Evolutionary conservation across 2,888 invertebrate genomes (phyloP).

Genomic region (Lumbricus terrestris): DNA sequence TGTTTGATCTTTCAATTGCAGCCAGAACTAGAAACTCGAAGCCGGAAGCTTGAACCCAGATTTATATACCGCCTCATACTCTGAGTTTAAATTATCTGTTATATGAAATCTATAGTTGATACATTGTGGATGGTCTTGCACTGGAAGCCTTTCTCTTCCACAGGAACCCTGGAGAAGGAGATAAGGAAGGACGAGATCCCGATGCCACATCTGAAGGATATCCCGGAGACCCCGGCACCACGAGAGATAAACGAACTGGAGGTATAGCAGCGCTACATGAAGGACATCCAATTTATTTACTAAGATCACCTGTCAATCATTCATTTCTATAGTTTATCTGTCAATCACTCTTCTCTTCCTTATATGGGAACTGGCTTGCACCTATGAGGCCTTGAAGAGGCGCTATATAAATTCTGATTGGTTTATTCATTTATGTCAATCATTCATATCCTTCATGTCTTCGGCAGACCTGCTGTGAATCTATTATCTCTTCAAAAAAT

Average conservation of each 20-base stretch:
- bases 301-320: too few species aligned
- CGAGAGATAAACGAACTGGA: constrained; percentile 69
- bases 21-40: too few species aligned
- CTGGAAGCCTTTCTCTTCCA: background rate
- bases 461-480: background rate
- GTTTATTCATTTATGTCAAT: too few species aligned
- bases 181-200: constrained; percentile 96
- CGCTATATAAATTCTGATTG: too few species aligned
- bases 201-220: constrained; percentile 96
- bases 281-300: background rate
- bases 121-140: background rate
- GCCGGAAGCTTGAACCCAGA: too few species aligned
- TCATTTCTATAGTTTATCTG: background rate
- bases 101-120: background rate
- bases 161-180: constrained; percentile 88
- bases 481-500: too few species aligned
- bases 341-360: background rate
- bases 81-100: too few species aligned
- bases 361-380: too few species aligned
- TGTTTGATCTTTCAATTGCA: too few species aligned
- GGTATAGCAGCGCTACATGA: constrained; percentile 19
- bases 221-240: constrained; percentile 96
- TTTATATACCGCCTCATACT: too few species aligned
- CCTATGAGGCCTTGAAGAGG: too few species aligned
- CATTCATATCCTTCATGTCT: background rate